These are phyloP conservation scores for Lepidostoma basale DNA, from an alignment of 1,140 invertebrate genomes.

Conservation along the genomic window DNA sequence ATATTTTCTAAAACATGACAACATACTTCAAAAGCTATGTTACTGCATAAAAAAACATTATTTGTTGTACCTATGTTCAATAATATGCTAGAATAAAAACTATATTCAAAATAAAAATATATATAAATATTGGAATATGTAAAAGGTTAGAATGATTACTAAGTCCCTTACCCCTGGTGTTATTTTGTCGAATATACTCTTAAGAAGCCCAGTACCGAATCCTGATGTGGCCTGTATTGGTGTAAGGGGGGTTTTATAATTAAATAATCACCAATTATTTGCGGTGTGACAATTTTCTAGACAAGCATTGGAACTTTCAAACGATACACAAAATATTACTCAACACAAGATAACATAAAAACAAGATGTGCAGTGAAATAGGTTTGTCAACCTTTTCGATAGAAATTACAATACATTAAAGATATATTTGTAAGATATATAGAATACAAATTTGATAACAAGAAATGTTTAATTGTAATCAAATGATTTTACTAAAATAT, in stretches of 20 bases:
- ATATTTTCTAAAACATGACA: conserved; percentile 20
- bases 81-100: conserved; percentile 12
- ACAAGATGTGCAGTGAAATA: too few species aligned
- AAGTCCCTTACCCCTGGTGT: conserved; percentile 62
- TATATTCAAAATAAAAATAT: conserved; percentile 16
- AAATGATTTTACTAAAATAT: too few species aligned
- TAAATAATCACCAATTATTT: too few species aligned
- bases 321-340: too few species aligned
- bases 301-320: conserved; percentile 20
- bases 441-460: too few species aligned
- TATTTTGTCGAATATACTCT: conserved; percentile 66
- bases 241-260: conserved; percentile 39
- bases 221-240: conserved; percentile 59
- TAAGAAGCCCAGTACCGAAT: conserved; percentile 64
- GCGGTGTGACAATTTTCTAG: background rate
- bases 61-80: conserved; percentile 21
- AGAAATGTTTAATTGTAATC: too few species aligned
- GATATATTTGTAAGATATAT: too few species aligned
- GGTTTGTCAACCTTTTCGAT: too few species aligned
- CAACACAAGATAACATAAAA: too few species aligned
- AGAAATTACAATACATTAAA: too few species aligned
- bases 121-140: conserved; percentile 33
- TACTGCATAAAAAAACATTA: conserved; percentile 20
- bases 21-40: conserved; percentile 24
- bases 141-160: conserved; percentile 38